These are phyloP conservation scores for Pseudomyrmex cubaensis DNA, from an alignment of 1,140 invertebrate species.

Conservation along the genomic window DNA sequence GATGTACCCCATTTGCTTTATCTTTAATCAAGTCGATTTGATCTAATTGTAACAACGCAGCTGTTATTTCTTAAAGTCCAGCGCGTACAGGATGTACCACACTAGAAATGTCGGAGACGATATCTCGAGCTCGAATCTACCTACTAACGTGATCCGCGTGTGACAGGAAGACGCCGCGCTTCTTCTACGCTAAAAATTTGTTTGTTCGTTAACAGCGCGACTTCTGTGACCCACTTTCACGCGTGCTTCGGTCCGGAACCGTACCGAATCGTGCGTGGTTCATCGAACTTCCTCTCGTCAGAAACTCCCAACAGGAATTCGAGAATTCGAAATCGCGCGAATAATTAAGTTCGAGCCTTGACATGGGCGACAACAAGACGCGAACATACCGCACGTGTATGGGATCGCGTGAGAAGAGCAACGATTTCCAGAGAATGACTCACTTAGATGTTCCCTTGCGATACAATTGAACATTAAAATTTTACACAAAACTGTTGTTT, in stretches of 20 bases:
- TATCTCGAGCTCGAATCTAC: too few relatives aligned
- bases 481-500: neutral
- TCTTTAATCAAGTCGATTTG: too few relatives aligned
- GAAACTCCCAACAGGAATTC: neutral
- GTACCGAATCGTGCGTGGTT: slow-evolving; percentile 23
- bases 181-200: slow-evolving; percentile 56
- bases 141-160: too few relatives aligned
- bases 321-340: neutral
- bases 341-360: slow-evolving; percentile 9
- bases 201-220: slow-evolving; percentile 31
- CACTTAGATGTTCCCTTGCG: neutral
- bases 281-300: slow-evolving; percentile 18
- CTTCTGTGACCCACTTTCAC: slow-evolving; percentile 60
- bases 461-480: neutral
- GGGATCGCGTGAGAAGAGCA: neutral
- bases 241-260: slow-evolving; percentile 39
- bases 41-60: too few relatives aligned
- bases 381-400: neutral
- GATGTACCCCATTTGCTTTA: too few relatives aligned
- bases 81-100: too few relatives aligned
- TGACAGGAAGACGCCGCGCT: neutral
- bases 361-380: neutral
- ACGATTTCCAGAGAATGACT: neutral
- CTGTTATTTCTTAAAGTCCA: too few relatives aligned
- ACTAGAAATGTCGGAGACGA: too few relatives aligned